Percentiles rank a stretch among this genome's conserved stretches.
phyloP scores from a whole-genome alignment of 1,140 invertebrate genomes.

The Drosophila parvula region DNA sequence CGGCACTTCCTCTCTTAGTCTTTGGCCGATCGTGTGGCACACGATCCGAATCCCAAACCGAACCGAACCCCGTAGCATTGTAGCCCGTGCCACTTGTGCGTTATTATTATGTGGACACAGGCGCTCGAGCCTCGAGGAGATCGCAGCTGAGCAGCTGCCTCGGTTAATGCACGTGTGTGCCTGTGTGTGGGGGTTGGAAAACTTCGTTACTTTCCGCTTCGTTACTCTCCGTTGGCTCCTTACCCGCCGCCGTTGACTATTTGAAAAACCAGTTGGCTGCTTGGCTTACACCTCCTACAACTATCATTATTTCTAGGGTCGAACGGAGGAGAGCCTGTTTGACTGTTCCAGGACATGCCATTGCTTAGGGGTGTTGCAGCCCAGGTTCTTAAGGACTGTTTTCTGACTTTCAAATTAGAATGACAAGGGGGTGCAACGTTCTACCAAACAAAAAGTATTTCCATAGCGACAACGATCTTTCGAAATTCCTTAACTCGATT shows the following conservation, averaged over 20 bases:
- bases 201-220: slow-evolving; percentile 59
- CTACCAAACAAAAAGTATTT: background rate
- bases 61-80: slow-evolving; percentile 28
- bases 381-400: slow-evolving; percentile 1
- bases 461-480: slow-evolving; percentile 21
- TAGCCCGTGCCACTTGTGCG: slow-evolving; percentile 68
- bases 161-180: slow-evolving; percentile 9
- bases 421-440: background rate
- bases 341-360: slow-evolving; percentile 15
- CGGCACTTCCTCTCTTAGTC: slow-evolving; percentile 57
- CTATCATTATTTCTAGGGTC: background rate
- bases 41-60: slow-evolving; percentile 16
- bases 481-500: background rate
- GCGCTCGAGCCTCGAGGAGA: slow-evolving; percentile 34
- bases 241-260: slow-evolving; percentile 36
- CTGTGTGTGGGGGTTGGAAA: slow-evolving; percentile 65
- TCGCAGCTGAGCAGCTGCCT: slow-evolving; percentile 55
- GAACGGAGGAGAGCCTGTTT: slow-evolving; percentile 3
- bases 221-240: slow-evolving; percentile 29
- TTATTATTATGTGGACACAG: slow-evolving; percentile 12
- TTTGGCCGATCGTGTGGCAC: slow-evolving; percentile 42
- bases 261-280: slow-evolving; percentile 50
- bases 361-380: slow-evolving; percentile 12
- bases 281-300: slow-evolving; percentile 28
- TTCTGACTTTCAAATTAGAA: background rate